Evolutionary conservation across 2,888 invertebrate genomes (phyloP).

Genomic region (Prenolepis imparis): DNA sequence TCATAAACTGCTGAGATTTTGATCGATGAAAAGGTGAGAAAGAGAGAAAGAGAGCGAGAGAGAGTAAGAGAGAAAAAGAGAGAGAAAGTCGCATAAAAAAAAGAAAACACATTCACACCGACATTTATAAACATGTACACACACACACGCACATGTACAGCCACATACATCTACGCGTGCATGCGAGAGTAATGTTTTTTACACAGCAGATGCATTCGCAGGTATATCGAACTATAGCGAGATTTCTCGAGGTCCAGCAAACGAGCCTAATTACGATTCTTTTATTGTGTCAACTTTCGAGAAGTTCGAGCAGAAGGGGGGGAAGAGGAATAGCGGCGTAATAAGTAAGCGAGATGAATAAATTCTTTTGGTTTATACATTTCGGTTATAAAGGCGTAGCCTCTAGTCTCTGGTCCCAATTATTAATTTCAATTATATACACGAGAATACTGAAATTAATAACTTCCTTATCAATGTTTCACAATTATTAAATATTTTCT

Average conservation of each 20-base stretch:
- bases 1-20: conserved; percentile 76
- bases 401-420: conserved; percentile 15
- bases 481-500: conserved; percentile 29
- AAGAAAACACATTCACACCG: conserved; percentile 61
- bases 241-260: conserved; percentile 12
- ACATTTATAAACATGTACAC: conserved; percentile 53
- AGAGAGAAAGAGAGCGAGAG: conserved; percentile 58
- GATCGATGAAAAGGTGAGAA: conserved; percentile 63
- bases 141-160: conserved; percentile 41
- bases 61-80: conserved; percentile 47
- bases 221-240: conserved; percentile 32
- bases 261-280: conserved; percentile 41
- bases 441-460: conserved; percentile 11
- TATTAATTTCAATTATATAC: not conserved
- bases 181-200: conserved; percentile 29
- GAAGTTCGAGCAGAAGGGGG: not conserved
- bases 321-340: not conserved
- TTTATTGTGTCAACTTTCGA: not conserved
- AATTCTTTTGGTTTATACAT: conserved; percentile 12
- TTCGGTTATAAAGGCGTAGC: conserved; percentile 4
- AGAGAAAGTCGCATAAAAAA: conserved; percentile 35
- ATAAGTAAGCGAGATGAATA: conserved; percentile 15
- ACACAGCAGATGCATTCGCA: conserved; percentile 47
- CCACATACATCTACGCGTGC: conserved; percentile 25
- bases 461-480: conserved; percentile 12